phyloP scores from a whole-genome alignment of 2,113 vertebrate species.

The Ctenomys sociabilis region DNA sequence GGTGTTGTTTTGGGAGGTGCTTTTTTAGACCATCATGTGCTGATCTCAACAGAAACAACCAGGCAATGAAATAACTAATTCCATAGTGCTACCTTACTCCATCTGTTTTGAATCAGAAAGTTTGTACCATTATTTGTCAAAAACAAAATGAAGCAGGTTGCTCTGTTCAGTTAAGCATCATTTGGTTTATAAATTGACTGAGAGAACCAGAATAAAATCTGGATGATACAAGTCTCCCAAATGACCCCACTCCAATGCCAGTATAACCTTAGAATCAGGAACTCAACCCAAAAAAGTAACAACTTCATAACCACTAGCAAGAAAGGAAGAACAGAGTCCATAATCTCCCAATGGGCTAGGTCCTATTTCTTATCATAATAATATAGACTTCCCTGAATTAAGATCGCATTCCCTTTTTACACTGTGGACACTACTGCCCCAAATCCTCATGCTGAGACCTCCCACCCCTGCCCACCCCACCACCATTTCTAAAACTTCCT shows the following conservation, averaged over 20 bases:
- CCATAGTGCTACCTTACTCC: background rate
- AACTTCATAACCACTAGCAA: background rate
- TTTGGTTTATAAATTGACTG: background rate
- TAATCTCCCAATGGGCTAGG: background rate
- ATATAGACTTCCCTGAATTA: background rate
- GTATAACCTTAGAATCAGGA: background rate
- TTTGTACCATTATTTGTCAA: background rate
- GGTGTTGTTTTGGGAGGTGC: background rate
- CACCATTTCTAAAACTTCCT: background rate
- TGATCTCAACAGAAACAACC: background rate
- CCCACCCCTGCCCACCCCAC: background rate
- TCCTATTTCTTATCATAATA: slow-evolving; percentile 7
- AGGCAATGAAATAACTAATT: background rate
- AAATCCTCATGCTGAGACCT: background rate
- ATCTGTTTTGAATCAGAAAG: background rate
- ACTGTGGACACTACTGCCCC: background rate
- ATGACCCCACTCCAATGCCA: background rate
- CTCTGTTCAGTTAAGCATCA: background rate
- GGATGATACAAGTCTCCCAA: background rate
- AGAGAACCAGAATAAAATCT: background rate
- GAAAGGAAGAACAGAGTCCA: background rate
- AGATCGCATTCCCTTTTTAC: background rate
- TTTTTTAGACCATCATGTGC: background rate
- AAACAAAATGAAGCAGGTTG: background rate
- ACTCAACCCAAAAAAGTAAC: background rate